phyloP scores from a whole-genome alignment of 1,140 invertebrate genomes.

The Temnothorax nylanderi region DNA sequence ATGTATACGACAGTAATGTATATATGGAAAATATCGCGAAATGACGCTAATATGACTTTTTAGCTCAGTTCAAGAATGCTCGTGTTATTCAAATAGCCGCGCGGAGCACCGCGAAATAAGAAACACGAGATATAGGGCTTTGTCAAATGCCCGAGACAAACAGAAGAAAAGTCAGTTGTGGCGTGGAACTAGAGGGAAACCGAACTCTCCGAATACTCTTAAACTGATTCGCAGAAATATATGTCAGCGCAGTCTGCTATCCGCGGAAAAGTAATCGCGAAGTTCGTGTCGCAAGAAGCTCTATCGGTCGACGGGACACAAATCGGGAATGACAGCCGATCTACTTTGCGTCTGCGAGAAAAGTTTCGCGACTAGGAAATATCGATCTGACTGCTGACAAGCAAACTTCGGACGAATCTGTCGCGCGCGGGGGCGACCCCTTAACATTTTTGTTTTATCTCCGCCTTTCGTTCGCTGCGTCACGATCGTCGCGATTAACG shows the following conservation, averaged over 20 bases:
- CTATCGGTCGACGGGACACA: slow-evolving; percentile 52
- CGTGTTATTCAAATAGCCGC: background rate
- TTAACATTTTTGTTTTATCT: slow-evolving; percentile 52
- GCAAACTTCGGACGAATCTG: slow-evolving; percentile 51
- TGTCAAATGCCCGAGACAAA: slow-evolving; percentile 10
- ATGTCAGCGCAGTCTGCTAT: slow-evolving; percentile 51
- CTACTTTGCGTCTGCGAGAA: slow-evolving; percentile 42
- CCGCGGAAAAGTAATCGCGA: slow-evolving; percentile 54
- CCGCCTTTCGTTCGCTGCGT: slow-evolving; percentile 37
- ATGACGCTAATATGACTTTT: background rate
- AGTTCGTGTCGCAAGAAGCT: slow-evolving; percentile 59
- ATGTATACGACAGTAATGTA: too few relatives aligned
- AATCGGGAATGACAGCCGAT: slow-evolving; percentile 59
- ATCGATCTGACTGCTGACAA: slow-evolving; percentile 60
- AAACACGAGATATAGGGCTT: background rate
- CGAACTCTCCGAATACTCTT: slow-evolving; percentile 47
- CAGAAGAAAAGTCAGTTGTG: slow-evolving; percentile 17
- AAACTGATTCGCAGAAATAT: slow-evolving; percentile 55
- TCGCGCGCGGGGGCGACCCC: background rate
- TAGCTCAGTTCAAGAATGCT: background rate
- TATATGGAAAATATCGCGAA: background rate
- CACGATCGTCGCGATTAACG: slow-evolving; percentile 57
- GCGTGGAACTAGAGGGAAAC: slow-evolving; percentile 3
- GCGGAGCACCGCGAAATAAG: background rate
- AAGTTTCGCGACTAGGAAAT: slow-evolving; percentile 55